A percentile compares a stretch with the other conserved stretches of the same genome.
These are phyloP conservation scores for Pedetes capensis DNA, from an alignment of 2,113 vertebrate genomes.

Conservation along the genomic window DNA sequence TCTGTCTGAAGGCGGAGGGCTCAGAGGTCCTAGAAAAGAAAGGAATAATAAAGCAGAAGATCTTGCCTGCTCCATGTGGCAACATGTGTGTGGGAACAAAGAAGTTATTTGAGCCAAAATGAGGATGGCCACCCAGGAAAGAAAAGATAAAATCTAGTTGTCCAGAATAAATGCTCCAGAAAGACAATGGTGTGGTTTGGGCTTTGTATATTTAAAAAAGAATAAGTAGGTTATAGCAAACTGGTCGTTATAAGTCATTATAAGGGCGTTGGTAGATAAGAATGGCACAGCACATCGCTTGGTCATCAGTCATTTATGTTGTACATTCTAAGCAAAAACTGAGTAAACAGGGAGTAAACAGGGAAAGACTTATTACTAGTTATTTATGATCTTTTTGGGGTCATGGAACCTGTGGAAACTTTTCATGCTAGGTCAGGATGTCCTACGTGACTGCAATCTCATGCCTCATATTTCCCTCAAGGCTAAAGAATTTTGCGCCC, in stretches of 20 bases:
- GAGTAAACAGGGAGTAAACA: not conserved
- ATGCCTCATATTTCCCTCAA: not conserved
- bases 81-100: accelerated
- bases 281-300: not conserved
- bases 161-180: not conserved
- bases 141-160: not conserved
- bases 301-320: not conserved
- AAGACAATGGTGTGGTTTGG: not conserved
- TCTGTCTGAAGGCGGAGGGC: not conserved
- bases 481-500: not conserved
- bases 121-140: not conserved
- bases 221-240: not conserved
- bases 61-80: not conserved
- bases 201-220: not conserved
- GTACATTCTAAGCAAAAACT: not conserved
- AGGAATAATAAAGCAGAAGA: not conserved
- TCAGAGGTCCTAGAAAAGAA: not conserved
- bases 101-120: not conserved
- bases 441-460: not conserved
- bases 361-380: not conserved
- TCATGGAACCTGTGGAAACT: not conserved
- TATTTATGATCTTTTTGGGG: not conserved
- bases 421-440: not conserved
- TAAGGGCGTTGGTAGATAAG: not conserved
- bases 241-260: too few species aligned